Evolutionary conservation across 2,113 vertebrate genomes (phyloP).

Genomic region (Menura novaehollandiae): DNA sequence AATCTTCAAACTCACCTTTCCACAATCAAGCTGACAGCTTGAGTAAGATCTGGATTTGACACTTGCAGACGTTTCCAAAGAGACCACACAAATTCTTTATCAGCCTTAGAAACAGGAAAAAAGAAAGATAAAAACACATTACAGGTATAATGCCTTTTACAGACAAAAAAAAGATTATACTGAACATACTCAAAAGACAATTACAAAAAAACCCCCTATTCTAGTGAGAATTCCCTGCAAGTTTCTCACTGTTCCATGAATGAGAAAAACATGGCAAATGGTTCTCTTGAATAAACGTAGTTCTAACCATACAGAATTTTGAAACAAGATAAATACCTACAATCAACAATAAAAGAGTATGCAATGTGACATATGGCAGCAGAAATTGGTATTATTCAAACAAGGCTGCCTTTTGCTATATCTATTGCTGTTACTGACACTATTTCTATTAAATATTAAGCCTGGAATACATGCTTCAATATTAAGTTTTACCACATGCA

Average conservation of each 20-base stretch:
- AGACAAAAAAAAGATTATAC: neutral
- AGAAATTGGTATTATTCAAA: neutral
- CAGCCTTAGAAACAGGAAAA: slow-evolving; percentile 76
- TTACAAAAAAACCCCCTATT: neutral
- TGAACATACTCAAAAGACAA: neutral
- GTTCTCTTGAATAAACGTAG: neutral
- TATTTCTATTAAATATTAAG: neutral
- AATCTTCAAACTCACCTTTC: slow-evolving; percentile 83
- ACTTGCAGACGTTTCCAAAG: slow-evolving; percentile 91
- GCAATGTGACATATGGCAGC: neutral
- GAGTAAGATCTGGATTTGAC: slow-evolving; percentile 86
- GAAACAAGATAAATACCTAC: neutral
- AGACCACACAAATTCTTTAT: slow-evolving; percentile 97
- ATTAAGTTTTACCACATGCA: neutral
- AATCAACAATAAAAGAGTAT: neutral
- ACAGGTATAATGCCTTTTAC: neutral
- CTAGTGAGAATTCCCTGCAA: neutral
- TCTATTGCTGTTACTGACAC: neutral
- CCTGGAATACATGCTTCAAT: neutral
- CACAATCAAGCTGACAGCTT: slow-evolving; percentile 85
- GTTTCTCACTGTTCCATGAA: neutral
- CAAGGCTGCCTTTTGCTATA: neutral
- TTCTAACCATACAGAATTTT: neutral
- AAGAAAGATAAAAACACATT: neutral
- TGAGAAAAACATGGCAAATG: neutral